Evolutionary conservation across 37 sponge, comb jelly and placozoan genomes (phyloP).

Genomic region (Geodia barretti): DNA sequence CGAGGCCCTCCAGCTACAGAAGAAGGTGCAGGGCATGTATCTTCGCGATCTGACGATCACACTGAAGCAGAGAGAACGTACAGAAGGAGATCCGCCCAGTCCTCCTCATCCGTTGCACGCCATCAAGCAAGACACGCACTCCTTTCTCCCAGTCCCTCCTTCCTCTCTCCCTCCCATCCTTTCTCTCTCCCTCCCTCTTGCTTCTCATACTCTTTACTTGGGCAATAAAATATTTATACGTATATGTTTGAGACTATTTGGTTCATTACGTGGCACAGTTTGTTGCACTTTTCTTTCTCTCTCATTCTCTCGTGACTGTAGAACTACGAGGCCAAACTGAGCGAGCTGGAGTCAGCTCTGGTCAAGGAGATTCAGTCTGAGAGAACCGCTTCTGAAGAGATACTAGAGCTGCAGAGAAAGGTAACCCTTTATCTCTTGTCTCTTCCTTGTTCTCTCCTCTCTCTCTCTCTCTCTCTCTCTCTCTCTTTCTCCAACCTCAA

Average conservation of each 20-base stretch:
- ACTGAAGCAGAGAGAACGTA: too few relatives aligned
- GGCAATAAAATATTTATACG: too few relatives aligned
- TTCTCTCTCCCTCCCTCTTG: too few relatives aligned
- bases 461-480: conserved; percentile 29
- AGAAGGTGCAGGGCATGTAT: too few relatives aligned
- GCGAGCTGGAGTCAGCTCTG: conserved; percentile 44
- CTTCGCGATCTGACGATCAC: too few relatives aligned
- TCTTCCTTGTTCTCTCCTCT: conserved; percentile 18
- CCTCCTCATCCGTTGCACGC: background rate
- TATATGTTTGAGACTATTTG: too few relatives aligned
- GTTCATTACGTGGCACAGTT: too few relatives aligned
- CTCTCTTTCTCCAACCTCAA: conserved; percentile 4
- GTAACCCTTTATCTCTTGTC: conserved; percentile 18
- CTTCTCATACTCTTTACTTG: too few relatives aligned
- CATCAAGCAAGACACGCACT: too few relatives aligned
- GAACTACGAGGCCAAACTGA: conserved; percentile 54
- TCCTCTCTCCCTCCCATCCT: background rate
- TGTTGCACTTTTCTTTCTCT: too few relatives aligned
- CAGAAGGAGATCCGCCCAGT: too few relatives aligned
- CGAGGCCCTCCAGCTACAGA: conserved; percentile 24
- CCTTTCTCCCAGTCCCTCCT: background rate
- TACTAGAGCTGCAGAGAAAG: conserved; percentile 63
- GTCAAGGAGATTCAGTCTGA: conserved; percentile 58
- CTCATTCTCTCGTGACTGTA: too few relatives aligned
- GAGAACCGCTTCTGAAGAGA: conserved; percentile 36